phyloP scores from a whole-genome alignment of 2,113 vertebrate species.

The Ondatra zibethicus region DNA sequence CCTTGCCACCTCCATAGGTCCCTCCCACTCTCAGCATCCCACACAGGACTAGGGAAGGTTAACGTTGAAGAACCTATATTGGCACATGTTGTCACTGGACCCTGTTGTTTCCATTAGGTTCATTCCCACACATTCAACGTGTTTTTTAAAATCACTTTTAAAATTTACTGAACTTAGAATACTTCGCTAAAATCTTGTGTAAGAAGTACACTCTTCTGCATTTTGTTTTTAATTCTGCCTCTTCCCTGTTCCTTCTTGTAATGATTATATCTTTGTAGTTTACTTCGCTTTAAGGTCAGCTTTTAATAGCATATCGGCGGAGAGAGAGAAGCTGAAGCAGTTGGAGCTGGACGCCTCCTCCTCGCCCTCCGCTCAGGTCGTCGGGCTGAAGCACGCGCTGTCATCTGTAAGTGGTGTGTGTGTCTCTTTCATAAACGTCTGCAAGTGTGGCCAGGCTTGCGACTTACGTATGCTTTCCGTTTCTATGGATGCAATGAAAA shows the following conservation, averaged over 20 bases:
- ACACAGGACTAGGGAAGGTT: not conserved
- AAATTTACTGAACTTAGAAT: not conserved
- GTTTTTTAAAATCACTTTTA: not conserved
- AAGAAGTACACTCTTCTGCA: not conserved
- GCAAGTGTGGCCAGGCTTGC: not conserved
- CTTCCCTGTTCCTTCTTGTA: constrained; percentile 73
- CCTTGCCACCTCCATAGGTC: not conserved
- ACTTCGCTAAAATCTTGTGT: constrained; percentile 20
- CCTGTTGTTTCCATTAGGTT: not conserved
- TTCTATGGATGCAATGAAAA: constrained; percentile 29
- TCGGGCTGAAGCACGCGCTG: constrained; percentile 95
- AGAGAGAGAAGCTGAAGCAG: constrained; percentile 94
- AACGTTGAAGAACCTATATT: fast-evolving
- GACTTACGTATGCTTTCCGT: not conserved
- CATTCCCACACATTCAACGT: not conserved
- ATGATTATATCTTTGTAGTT: constrained; percentile 84
- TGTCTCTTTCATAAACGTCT: not conserved
- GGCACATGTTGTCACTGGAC: not conserved
- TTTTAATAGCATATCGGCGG: constrained; percentile 91
- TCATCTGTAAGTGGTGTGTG: constrained; percentile 89
- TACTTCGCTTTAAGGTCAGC: constrained; percentile 94
- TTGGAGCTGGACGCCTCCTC: constrained; percentile 91
- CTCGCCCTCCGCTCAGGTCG: constrained; percentile 92
- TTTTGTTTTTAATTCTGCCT: constrained; percentile 37
- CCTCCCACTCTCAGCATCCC: not conserved